Base-by-base conservation (phyloP, 2,888 invertebrate genomes). In the Neoaliturus tenellus region DNA sequence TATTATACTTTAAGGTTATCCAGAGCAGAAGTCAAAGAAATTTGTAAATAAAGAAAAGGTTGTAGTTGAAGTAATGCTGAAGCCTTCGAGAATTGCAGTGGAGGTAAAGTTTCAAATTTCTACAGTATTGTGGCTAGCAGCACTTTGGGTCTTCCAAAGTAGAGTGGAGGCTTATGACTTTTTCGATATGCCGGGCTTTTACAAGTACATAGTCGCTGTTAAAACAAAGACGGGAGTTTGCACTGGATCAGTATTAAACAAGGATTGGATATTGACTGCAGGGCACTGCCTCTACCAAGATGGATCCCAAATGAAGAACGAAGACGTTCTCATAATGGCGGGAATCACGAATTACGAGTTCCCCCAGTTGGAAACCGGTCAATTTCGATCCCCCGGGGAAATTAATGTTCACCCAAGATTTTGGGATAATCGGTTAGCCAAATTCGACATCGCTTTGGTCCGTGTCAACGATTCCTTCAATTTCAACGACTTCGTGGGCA, bases 191-290 rank as follows among this genome's bases (percentile, higher is more conserved):
- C 62, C 62, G 28, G 75, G 75, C 5, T 6, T 2, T 4, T 55
- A 28, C 55, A 78, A 5, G 8, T 78, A 17, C 55, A 20, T 78
- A 2, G 78, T 23, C 33, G 31, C 28, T 35, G 23, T 78, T 0
- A 78, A 28, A 5, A 55, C 28, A 2, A 31, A 51, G n/a, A 33
- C 51, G 8, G 78, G 78, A 3, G 31, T 78, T 23, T 78, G 78
- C 28, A 51, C 78, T 0, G 78, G 33, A 2, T 2, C 55, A n/a
- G 33, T 78, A 6, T n/a, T 78, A 12, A 20, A 17, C 33, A 33
- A 78, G 20, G 78, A 78, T n/a, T 78, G 78, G 78, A 55, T 78
- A 6, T 14, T 78, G 51, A 78, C 51, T 0, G 78, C 78, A 1
- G 78, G 33, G 1, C 48, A 55, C 35, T 78, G 78, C 17, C 35